Evolutionary conservation across 2,113 vertebrate species (phyloP).

Genomic region (Symphodus melops): DNA sequence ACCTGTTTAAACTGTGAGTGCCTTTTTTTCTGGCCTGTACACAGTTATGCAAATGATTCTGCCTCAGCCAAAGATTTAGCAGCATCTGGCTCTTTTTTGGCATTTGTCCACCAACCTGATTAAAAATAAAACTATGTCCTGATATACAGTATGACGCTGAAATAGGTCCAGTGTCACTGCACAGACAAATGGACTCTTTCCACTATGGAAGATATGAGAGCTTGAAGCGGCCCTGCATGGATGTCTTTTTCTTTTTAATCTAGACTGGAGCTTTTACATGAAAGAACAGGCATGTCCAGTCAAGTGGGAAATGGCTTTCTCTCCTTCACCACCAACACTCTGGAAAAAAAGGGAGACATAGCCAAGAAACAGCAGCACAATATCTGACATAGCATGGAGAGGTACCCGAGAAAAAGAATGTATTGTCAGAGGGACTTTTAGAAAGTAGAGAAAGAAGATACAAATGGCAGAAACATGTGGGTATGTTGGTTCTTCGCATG

Average conservation of each 20-base stretch:
- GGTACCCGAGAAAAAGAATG: conserved; percentile 5
- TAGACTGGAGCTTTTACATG: conserved; percentile 47
- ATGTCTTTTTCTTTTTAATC: conserved; percentile 33
- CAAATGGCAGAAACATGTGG: neutral
- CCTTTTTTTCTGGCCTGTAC: neutral
- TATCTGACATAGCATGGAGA: conserved; percentile 50
- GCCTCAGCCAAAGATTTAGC: conserved; percentile 30
- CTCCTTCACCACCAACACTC: conserved; percentile 41
- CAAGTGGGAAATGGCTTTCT: conserved; percentile 77
- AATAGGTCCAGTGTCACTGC: conserved; percentile 21
- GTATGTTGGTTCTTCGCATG: neutral
- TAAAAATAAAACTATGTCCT: conserved; percentile 10
- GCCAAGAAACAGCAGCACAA: conserved; percentile 24
- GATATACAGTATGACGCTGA: conserved; percentile 16
- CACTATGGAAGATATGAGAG: conserved; percentile 34
- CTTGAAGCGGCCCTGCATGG: conserved; percentile 25
- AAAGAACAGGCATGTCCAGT: conserved; percentile 58
- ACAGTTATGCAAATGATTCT: conserved; percentile 24
- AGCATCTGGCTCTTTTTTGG: conserved; percentile 23
- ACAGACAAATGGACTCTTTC: conserved; percentile 44
- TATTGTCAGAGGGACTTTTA: conserved; percentile 2
- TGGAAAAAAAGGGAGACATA: conserved; percentile 13
- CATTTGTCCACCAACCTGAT: neutral
- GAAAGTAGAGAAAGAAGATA: neutral
- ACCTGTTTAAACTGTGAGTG: neutral